Base-by-base conservation (phyloP, 2,113 vertebrate species). In the Brachionichthys hirsutus region DNA sequence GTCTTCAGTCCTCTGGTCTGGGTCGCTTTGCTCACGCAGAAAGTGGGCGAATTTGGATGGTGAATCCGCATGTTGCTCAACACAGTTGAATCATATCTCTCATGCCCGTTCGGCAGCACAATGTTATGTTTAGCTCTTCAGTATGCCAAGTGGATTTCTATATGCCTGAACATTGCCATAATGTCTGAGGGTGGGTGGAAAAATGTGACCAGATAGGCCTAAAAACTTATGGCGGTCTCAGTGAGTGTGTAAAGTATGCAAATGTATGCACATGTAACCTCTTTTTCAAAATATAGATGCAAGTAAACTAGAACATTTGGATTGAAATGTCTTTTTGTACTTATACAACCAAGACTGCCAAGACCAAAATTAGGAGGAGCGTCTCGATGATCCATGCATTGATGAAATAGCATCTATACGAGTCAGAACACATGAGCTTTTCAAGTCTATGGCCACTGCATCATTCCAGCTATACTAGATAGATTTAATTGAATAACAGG, bases 11-110 rank as follows among this genome's bases (percentile, higher is more conserved):
- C 77, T 84, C 44, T 69, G 66, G 73, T 86, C 67, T 70, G 24
- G 6, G 59, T 67, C 53, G 36, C 63, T 73, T 63, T 78, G 56
- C 62, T n/a, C 57, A 49, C 42, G 36, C 51, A 58, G 58, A 36
- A 51, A 51, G 70, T 61, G 49, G 62, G 51, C 6, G 22, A 60
- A 76, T 55, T 40, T 43, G 45, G 49, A 51, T 59, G 69, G 82
- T 64, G 70, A 64, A 53, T 60, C 55, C 56, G 65, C 65, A 73
- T 74, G 63, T 56, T 58, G 57, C 62, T 67, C 14, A 14, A 44
- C 50, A n/a, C 65, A 50, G 60, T 68, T 79, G 53, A 82, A 55
- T 81, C 46, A 35, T 62, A 71, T 85, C 68, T 74, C 58, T 73
- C 44, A 55, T 61, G 48, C 63, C 16, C 48, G 59, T 70, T 76